A percentile compares a stretch with the other conserved stretches of the same genome.
Evolutionary conservation across 2,888 invertebrate species (phyloP).

Genomic region (Xanthia togata): DNA sequence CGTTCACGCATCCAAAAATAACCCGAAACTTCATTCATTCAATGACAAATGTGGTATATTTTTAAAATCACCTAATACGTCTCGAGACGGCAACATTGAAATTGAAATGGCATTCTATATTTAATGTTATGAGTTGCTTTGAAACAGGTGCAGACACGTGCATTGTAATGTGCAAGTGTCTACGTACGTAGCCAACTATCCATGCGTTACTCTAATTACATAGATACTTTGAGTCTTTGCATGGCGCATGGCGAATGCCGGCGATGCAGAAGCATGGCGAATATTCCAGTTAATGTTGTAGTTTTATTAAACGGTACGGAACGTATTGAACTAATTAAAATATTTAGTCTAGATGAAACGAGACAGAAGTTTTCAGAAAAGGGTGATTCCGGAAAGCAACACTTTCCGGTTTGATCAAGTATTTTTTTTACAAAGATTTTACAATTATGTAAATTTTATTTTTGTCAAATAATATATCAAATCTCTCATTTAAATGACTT

Average conservation of each 20-base stretch:
- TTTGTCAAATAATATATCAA: neutral
- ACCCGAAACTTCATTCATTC: constrained; percentile 29
- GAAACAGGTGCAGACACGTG: constrained; percentile 50
- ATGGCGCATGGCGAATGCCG: neutral
- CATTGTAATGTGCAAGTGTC: neutral
- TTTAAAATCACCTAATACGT: constrained; percentile 50
- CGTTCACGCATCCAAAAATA: constrained; percentile 40
- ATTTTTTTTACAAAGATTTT: neutral
- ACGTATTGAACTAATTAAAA: neutral
- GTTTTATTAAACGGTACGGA: neutral
- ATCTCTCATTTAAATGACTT: constrained; percentile 20
- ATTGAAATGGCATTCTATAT: constrained; percentile 48
- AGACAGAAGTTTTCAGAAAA: neutral
- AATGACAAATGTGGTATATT: constrained; percentile 42
- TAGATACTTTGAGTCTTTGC: neutral
- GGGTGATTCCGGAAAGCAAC: too few relatives aligned
- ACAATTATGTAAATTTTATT: neutral
- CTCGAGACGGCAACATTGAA: constrained; percentile 20
- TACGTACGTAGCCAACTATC: neutral
- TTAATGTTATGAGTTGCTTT: constrained; percentile 43
- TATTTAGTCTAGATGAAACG: neutral
- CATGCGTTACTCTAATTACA: neutral
- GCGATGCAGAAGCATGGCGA: neutral
- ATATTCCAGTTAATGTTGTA: neutral
- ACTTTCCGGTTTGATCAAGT: neutral